phyloP scores from a whole-genome alignment of 1,140 invertebrate species.

The Drosophila orosa region DNA sequence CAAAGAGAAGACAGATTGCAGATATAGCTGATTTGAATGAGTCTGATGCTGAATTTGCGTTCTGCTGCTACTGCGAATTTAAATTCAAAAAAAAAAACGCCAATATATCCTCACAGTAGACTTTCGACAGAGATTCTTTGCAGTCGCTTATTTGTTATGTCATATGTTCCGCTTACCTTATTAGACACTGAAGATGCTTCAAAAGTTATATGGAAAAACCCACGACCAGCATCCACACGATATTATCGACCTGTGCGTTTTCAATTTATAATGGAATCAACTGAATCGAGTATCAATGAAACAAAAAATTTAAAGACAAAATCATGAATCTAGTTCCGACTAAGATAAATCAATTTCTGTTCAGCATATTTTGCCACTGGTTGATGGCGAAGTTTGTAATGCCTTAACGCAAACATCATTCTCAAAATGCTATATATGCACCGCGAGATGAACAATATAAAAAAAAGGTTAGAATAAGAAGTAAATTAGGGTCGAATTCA shows the following conservation, averaged over 20 bases:
- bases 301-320: too few species aligned
- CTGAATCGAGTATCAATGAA: too few species aligned
- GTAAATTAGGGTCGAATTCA: slow-evolving; percentile 3
- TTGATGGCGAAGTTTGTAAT: slow-evolving; percentile 45
- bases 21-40: too few species aligned
- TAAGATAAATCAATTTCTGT: too few species aligned
- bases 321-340: too few species aligned
- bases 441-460: background rate
- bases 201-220: background rate
- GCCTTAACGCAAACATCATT: slow-evolving; percentile 15
- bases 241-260: background rate
- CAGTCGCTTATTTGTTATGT: background rate
- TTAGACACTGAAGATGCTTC: background rate
- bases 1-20: too few species aligned
- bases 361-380: slow-evolving; percentile 37
- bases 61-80: too few species aligned
- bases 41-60: too few species aligned
- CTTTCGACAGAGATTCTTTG: slow-evolving; percentile 1
- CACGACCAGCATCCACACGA: background rate
- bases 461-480: background rate
- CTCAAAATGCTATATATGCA: slow-evolving; percentile 13
- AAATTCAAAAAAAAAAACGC: too few species aligned
- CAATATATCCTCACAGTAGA: too few species aligned
- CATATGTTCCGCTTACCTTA: too few species aligned
- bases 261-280: background rate